Evolutionary conservation across 2,113 vertebrate species (phyloP).

Genomic region (Rhipidura dahli): DNA sequence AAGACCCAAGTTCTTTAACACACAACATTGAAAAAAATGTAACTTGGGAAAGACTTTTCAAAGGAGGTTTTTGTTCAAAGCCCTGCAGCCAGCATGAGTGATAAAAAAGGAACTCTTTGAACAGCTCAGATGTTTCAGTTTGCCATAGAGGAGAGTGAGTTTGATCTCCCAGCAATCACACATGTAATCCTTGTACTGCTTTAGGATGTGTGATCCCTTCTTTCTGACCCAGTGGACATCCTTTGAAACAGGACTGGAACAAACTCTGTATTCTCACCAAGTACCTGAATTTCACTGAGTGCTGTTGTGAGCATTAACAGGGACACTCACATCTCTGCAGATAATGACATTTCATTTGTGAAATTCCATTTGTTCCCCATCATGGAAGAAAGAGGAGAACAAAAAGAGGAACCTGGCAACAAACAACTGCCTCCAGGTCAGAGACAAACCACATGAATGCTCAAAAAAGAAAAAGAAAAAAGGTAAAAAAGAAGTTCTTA

Average conservation of each 20-base stretch:
- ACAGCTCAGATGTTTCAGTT: neutral
- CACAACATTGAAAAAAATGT: neutral
- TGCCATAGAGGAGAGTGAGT: neutral
- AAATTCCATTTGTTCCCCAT: neutral
- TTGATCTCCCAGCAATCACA: slow-evolving; percentile 2
- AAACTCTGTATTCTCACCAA: neutral
- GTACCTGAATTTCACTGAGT: neutral
- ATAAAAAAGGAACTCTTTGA: neutral
- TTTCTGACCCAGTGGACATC: neutral
- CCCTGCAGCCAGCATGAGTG: neutral
- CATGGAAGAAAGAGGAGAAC: neutral
- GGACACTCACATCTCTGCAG: neutral
- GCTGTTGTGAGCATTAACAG: neutral
- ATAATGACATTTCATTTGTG: neutral
- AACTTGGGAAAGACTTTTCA: neutral
- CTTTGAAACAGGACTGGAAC: neutral
- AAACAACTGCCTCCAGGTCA: neutral
- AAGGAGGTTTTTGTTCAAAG: neutral
- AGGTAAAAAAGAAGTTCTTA: neutral
- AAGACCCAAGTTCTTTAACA: neutral
- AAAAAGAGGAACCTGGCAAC: neutral
- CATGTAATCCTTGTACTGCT: neutral
- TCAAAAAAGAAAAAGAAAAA: neutral
- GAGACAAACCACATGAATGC: neutral
- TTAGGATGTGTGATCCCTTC: neutral